phyloP scores from a whole-genome alignment of 2,888 invertebrate genomes.

The Tubulanus polymorphus region DNA sequence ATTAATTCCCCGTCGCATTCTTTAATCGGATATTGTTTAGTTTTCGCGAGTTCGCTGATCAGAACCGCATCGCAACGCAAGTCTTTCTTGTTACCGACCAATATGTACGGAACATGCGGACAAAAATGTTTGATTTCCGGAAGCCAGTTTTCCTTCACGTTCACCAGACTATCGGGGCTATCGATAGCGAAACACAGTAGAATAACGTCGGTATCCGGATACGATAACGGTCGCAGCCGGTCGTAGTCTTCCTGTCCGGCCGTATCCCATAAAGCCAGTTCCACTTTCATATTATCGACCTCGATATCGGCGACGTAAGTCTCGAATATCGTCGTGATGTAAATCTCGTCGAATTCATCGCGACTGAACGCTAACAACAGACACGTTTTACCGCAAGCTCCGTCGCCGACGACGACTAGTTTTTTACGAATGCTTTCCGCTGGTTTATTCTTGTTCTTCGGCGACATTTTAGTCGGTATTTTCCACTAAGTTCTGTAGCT shows the following conservation, averaged over 20 bases:
- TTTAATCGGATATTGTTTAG: not conserved
- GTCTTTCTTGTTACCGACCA: slow-evolving; percentile 5
- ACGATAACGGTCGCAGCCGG: not conserved
- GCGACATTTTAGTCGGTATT: too few species aligned
- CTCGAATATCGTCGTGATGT: slow-evolving; percentile 99
- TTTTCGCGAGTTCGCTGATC: not conserved
- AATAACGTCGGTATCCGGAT: slow-evolving; percentile 5
- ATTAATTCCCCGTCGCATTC: not conserved
- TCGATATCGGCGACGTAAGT: slow-evolving; percentile 99
- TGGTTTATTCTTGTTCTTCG: too few species aligned
- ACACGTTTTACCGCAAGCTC: slow-evolving; percentile 99
- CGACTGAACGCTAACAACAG: slow-evolving; percentile 98
- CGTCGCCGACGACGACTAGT: slow-evolving; percentile 96
- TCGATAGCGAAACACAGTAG: not conserved
- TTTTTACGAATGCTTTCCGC: slow-evolving; percentile 66
- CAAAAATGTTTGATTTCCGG: slow-evolving; percentile 5
- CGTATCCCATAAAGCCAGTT: slow-evolving; percentile 2
- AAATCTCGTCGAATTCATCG: slow-evolving; percentile 99
- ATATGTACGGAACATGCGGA: not conserved
- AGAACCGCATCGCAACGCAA: not conserved
- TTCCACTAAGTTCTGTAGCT: too few species aligned
- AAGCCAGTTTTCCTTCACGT: not conserved
- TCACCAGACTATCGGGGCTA: not conserved
- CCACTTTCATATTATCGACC: slow-evolving; percentile 72
- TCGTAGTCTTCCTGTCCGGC: slow-evolving; percentile 3